Conservation (phyloP, 35 echinoderm and acorn worm genomes). For the Anneissia japonica region DNA sequence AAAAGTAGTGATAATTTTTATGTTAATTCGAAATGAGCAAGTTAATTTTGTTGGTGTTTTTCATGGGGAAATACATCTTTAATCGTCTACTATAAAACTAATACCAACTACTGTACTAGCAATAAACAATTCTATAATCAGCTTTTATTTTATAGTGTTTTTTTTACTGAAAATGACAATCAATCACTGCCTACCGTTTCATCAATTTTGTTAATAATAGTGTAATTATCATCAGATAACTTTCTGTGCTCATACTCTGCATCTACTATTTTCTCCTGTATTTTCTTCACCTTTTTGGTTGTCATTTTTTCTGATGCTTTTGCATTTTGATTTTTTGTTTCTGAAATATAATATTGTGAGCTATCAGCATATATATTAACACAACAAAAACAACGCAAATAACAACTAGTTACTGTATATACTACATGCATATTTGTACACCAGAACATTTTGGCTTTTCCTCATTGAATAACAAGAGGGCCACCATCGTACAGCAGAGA, state of each 20-base stretch:
- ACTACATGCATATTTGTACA: no score
- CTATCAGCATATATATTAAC: neutral
- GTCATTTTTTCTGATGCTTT: slow-evolving; percentile 68
- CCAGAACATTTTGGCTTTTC: no score
- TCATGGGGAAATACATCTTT: neutral
- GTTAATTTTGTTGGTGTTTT: neutral
- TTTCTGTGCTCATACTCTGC: slow-evolving; percentile 89
- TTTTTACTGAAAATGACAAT: no score
- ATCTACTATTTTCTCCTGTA: slow-evolving; percentile 82
- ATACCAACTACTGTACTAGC: no score
- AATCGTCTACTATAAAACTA: neutral
- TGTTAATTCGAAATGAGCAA: no score
- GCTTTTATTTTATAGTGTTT: no score
- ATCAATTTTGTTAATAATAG: slow-evolving; percentile 47
- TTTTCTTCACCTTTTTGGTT: slow-evolving; percentile 56
- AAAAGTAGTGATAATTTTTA: no score
- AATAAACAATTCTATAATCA: no score
- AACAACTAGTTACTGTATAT: no score
- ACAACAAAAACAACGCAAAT: no score
- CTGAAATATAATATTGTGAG: slow-evolving; percentile 14
- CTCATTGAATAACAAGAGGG: no score
- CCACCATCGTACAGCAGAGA: no score
- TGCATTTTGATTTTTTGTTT: slow-evolving; percentile 69
- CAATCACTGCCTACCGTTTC: slow-evolving; percentile 57
- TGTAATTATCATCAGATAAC: slow-evolving; percentile 57